Evolutionary conservation across 2,888 invertebrate species (phyloP), one percentile per base, ranked within the genome.

Genomic region (Aleiodes testaceus): DNA sequence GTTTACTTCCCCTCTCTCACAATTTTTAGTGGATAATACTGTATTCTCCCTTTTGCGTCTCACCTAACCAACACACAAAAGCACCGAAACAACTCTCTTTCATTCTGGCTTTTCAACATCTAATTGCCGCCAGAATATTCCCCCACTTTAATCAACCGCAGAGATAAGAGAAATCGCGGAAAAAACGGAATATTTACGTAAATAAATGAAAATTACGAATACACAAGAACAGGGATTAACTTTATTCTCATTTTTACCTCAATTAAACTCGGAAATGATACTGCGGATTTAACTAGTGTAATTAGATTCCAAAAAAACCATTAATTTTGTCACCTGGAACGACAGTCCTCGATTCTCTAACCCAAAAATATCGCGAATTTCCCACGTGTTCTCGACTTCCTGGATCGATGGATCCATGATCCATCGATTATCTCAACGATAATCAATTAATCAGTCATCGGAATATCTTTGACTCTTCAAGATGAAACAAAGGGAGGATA

Each of bases 301-400:
- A 11, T 22, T 22, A n/a, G 22, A 12, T 6, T n/a, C n/a, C 18
- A 16, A 11, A 20, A 52, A 50, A 50, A 50, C 3, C 20, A 52
- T 7, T 52, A 9, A 22, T 52, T 12, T 52, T 52, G 6, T 22
- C 52, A 52, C 20, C 52, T 52, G 52, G 52, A 52, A 52, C 52
- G 52, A 52, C 20, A 7, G 18, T 3, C 22, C 52, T 52, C 7
- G 22, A 18, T 22, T 52, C 2, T 52, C 3, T 52, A 36, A 36
- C 9, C 36, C 36, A 11, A 36, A 36, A 36, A 36, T 36, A 36
- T 7, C 7, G 3, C 2, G 9, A 11, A 36, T 9, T 36, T 36
- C 0, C 9, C 9, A 9, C 7, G 36, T 36, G 9, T 49, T n/a
- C n/a, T 49, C 49, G 7, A 49, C 4, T 16, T n/a, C n/a, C 7